Base-by-base conservation (phyloP, 1,140 invertebrate genomes). In the Zaprionus lachaisei region DNA sequence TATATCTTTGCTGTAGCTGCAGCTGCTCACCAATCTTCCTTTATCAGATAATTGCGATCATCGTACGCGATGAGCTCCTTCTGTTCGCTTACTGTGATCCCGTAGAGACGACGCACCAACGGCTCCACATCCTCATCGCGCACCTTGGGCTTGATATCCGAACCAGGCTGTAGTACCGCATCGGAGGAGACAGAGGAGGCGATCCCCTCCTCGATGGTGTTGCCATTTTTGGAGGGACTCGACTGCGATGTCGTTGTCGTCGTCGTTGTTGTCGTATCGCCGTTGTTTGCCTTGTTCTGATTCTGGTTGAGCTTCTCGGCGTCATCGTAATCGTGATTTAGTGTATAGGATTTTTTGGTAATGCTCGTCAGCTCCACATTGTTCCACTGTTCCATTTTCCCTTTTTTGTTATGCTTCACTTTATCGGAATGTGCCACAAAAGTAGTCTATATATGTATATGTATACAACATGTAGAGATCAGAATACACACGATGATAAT, bases 31-130 rank as follows among this genome's bases (percentile, higher is more conserved):
- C 80, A 76, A 80, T 92, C 92, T 72, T 91, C 61, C 91, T 85
- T 22, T 95, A 93, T 73, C 90, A 94, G 82, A 81, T 95, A 98
- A 93, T 98, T 98, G 81, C 94, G 95, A 92, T 98, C 97, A 84
- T 98, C 96, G 85, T 98, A 98, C 12, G 96, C 95, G 70, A 96
- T 95, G 0, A 98, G 91, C 84, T 96, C 95, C 15, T 93, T 94
- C 2, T 97, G 94, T 26, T 94, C 94, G n/a, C 93, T 93, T 1
- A 95, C 94, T 7, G 94, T 94, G 11, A 97, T 94, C 2, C 96
- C 96, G 81, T 97, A 98, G 0, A 97, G 93, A 4, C 94, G 93
- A 77, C 95, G 93, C 0, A 95, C 93, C 1, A 97, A 82, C 5
- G 94, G 87, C 71, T 93, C 93, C 0, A 95, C 95, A 3, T 91